These are phyloP conservation scores for Amblyraja radiata DNA, from an alignment of 2,797 vertebrate species.

Conservation along the genomic window DNA sequence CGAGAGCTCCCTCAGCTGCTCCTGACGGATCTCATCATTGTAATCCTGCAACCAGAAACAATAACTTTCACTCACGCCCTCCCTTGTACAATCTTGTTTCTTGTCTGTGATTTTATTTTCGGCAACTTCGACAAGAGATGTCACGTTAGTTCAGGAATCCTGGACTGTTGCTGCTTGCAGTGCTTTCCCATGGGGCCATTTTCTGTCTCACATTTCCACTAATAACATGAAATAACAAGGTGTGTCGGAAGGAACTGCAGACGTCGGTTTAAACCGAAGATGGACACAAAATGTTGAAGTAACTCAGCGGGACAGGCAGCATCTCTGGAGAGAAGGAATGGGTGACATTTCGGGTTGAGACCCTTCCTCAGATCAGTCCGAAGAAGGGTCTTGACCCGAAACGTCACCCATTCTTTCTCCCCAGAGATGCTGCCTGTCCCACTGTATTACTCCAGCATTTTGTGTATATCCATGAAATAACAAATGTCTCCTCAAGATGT, in stretches of 20 bases:
- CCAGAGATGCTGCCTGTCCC: no score
- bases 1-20: constrained; percentile 90
- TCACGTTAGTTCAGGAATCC: background rate
- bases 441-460: no score
- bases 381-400: no score
- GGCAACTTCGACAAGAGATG: background rate
- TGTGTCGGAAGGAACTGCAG: no score
- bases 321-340: no score
- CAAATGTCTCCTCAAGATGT: background rate
- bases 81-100: background rate
- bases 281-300: no score
- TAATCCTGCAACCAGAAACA: constrained; percentile 70
- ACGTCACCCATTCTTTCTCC: no score
- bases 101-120: background rate
- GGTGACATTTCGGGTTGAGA: no score
- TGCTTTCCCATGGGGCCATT: background rate
- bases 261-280: no score
- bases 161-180: background rate
- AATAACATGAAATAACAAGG: background rate
- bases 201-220: background rate
- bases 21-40: constrained; percentile 97
- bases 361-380: no score
- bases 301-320: no score
- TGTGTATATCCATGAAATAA: no score
- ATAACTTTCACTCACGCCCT: background rate